Percentiles rank a stretch among this genome's conserved stretches.
Evolutionary conservation across 2,113 vertebrate species (phyloP).

Genomic region (Edolisoma coerulescens): DNA sequence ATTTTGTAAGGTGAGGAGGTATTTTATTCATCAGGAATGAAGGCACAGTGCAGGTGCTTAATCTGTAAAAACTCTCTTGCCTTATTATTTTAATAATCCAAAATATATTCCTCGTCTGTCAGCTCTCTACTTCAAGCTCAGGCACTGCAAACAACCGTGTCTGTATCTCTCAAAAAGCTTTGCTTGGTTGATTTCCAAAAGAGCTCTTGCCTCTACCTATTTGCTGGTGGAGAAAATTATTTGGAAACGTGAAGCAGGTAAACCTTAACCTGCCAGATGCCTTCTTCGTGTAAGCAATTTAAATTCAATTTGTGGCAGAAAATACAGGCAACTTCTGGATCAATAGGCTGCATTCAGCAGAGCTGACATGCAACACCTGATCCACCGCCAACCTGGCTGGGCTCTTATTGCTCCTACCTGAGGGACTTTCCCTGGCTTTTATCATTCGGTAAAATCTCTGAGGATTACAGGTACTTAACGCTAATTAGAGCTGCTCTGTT

Average conservation of each 20-base stretch:
- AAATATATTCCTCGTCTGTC: neutral
- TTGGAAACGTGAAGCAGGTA: conserved; percentile 74
- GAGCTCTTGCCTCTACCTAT: neutral
- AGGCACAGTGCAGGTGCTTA: neutral
- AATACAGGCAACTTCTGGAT: conserved; percentile 74
- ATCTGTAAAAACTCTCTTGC: neutral
- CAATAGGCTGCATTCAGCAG: conserved; percentile 84
- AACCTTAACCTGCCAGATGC: conserved; percentile 66
- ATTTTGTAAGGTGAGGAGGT: neutral
- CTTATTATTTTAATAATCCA: neutral
- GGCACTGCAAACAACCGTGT: neutral
- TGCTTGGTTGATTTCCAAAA: conserved; percentile 1
- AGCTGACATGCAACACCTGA: conserved; percentile 85
- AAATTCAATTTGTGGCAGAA: conserved; percentile 79
- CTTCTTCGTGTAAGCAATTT: conserved; percentile 67
- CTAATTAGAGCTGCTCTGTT: conserved; percentile 93
- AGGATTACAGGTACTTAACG: conserved; percentile 95
- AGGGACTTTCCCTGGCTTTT: conserved; percentile 83
- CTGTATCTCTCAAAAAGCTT: neutral
- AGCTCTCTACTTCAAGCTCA: neutral
- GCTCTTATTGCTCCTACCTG: conserved; percentile 78
- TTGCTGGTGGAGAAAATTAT: conserved; percentile 28
- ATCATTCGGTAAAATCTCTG: conserved; percentile 81
- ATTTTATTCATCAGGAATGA: neutral
- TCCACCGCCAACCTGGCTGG: conserved; percentile 75